These are phyloP conservation scores for Gallinago solitaria DNA, from an alignment of 2,797 vertebrate species.

Conservation along the genomic window DNA sequence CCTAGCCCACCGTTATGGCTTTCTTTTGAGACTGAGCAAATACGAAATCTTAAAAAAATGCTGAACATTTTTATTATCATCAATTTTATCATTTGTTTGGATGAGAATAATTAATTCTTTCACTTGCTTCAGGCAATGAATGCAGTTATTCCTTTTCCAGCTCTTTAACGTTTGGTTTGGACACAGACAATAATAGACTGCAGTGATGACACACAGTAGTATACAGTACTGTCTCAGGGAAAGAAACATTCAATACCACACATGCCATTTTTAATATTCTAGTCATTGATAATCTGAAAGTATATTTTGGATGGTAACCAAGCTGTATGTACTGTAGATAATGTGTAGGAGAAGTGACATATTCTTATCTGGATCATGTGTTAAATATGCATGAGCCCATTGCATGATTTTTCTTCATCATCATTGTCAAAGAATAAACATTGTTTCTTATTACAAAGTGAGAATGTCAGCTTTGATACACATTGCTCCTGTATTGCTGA, in stretches of 20 bases:
- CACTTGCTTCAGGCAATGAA: constrained; percentile 5
- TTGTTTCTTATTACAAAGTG: not conserved
- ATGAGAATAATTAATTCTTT: not conserved
- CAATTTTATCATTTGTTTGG: constrained; percentile 10
- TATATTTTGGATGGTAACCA: constrained; percentile 25
- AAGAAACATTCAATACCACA: not conserved
- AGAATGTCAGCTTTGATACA: constrained; percentile 4
- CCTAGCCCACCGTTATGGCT: not conserved
- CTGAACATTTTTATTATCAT: not conserved
- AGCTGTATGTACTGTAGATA: not conserved
- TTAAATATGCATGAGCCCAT: constrained; percentile 37
- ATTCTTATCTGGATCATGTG: not conserved
- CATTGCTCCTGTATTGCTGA: not conserved
- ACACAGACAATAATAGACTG: not conserved
- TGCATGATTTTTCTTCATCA: not conserved
- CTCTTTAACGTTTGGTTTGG: not conserved
- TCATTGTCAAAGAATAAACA: constrained; percentile 29
- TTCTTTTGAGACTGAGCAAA: constrained; percentile 14
- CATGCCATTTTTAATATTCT: constrained; percentile 58
- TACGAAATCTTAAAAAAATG: not conserved
- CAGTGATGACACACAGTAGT: not conserved
- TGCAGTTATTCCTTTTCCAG: not conserved
- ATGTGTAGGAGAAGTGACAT: not conserved
- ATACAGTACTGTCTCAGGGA: not conserved
- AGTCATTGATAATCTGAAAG: constrained; percentile 24